A percentile compares a stretch with the other conserved stretches of the same genome.
Conservation (phyloP, 2,797 vertebrate species). For the Microctenopoma stevenorrisi region DNA sequence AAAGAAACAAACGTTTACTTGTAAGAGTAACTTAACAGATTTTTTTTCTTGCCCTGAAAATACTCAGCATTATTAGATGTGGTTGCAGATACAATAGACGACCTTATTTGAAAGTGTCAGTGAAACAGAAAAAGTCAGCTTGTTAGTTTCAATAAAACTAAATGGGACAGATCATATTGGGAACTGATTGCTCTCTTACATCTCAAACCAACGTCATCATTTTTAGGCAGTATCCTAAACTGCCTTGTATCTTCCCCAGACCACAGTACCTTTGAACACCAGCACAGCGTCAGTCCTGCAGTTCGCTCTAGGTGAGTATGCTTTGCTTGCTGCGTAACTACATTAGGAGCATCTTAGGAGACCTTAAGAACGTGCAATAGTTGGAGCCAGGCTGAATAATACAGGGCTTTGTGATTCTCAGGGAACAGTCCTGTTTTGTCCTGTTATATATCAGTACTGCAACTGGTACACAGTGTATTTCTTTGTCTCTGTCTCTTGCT, state of each 20-base stretch:
- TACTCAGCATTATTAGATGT: not conserved
- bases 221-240: constrained; percentile 13
- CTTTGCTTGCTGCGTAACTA: not conserved
- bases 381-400: constrained; percentile 17
- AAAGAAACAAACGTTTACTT: too few species aligned
- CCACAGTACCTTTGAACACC: constrained; percentile 91
- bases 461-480: constrained; percentile 27
- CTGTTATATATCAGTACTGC: constrained; percentile 20
- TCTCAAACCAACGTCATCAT: too few species aligned
- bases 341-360: not conserved
- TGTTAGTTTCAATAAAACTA: not conserved
- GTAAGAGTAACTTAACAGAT: not conserved
- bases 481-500: constrained; percentile 19
- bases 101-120: too few species aligned
- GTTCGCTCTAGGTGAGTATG: constrained; percentile 95
- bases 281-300: constrained; percentile 95
- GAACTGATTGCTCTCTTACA: too few species aligned
- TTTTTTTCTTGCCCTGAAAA: not conserved
- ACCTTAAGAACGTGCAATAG: not conserved
- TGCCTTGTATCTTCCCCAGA: constrained; percentile 76
- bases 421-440: constrained; percentile 26
- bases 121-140: not conserved
- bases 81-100: not conserved
- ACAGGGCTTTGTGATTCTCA: constrained; percentile 18
- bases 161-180: not conserved